Base-by-base conservation (phyloP, 2,888 invertebrate species). In the Trachelus tabidus region DNA sequence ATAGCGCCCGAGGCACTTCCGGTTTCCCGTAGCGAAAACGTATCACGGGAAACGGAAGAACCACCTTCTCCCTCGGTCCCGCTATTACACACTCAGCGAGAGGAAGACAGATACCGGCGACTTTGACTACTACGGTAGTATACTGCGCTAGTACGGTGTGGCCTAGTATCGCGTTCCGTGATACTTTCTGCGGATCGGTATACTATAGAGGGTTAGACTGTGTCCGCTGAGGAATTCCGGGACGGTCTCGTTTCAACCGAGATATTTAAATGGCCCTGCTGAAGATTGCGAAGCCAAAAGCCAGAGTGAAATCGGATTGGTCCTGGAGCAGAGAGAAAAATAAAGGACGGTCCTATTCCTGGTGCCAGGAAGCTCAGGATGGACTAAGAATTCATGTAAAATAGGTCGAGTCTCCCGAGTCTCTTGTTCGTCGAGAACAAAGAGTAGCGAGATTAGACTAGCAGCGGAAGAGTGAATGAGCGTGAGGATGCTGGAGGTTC, bases 1-100 rank as follows among this genome's bases (percentile, higher is more conserved):
- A 71, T 34, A 31, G 71, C 71, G 31, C 71, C 33, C 9, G 34
- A 31, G 34, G 71, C 71, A 71, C 71, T 71, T 71, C 71, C 71
- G 71, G 71, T 71, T 71, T 71, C 71, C 33, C 15, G 71, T 71
- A 34, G 71, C 31, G 71, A 31, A 56, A 56, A 56, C 56, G 56
- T 56, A 56, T 23, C 56, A 56, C 56, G 56, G 56, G 56, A 56
- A 56, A 56, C 56, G 56, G 56, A 56, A 56, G 56, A 23, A 56
- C 56, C 9, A 23, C 56, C 56, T 23, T 56, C 56, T 40, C 40
- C 2, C 56, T 56, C 56, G 56, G 23, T 56, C 9, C 56, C 23
- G 23, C 56, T 23, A 56, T 23, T 56, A 56, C 23, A 56, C 23
- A 56, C 6, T 23, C 23, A 23, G 56, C 56, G 23, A 9, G 56